Conservation (phyloP, 1,140 invertebrate genomes). For the Papilio dardanus region DNA sequence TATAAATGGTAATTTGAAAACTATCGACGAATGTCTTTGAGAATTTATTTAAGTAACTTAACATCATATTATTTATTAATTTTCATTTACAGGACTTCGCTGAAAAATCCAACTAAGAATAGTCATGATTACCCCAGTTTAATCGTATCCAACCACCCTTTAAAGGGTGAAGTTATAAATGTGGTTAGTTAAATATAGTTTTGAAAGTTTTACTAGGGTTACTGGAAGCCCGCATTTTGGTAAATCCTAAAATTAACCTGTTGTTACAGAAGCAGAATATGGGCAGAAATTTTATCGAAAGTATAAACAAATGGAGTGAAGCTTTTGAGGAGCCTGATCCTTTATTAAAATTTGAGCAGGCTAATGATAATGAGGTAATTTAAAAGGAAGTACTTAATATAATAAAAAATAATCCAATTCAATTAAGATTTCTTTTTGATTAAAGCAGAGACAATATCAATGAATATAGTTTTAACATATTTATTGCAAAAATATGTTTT, state of each 20-base stretch:
- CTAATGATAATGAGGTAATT: constrained; percentile 66
- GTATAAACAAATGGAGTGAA: constrained; percentile 71
- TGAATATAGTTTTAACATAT: no score
- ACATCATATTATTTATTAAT: constrained; percentile 22
- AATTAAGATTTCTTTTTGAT: no score
- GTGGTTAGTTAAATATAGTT: constrained; percentile 50
- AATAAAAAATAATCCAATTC: background rate
- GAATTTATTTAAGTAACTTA: background rate
- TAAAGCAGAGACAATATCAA: no score
- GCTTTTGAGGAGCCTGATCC: constrained; percentile 74
- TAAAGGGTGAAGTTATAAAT: constrained; percentile 56
- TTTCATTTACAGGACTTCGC: constrained; percentile 62
- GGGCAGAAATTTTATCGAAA: constrained; percentile 65
- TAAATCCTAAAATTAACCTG: background rate
- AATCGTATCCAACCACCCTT: constrained; percentile 65
- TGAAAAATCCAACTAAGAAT: constrained; percentile 45
- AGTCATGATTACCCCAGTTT: constrained; percentile 57
- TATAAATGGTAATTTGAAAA: constrained; percentile 33
- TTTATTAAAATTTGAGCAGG: constrained; percentile 70
- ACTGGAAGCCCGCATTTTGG: background rate
- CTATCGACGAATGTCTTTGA: background rate
- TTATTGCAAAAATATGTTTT: background rate
- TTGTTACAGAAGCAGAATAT: constrained; percentile 61
- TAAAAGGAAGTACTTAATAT: background rate
- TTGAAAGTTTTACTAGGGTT: background rate